Base-by-base conservation (phyloP, 2,888 invertebrate genomes). In the Panzeria rudis region DNA sequence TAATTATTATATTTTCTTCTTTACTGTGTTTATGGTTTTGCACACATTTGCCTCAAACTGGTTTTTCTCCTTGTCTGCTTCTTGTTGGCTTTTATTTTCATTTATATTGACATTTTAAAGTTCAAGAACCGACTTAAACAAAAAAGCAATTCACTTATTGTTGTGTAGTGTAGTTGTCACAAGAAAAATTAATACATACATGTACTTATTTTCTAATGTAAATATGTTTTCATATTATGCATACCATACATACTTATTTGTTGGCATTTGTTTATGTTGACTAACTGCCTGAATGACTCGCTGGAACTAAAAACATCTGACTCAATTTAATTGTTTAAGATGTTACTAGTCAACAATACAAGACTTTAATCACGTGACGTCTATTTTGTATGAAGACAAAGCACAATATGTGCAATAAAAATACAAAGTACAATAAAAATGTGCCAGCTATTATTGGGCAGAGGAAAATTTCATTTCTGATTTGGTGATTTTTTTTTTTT, bases 101-200 rank as follows among this genome's bases (percentile, higher is more conserved):
- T 35, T 2, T 44, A 9, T 35, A 59, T 59, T 59, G 5, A 59
- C 8, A 64, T 76, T 76, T 69, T 44, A 82, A 76, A 82, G 81
- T 76, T 82, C 81, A 82, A 82, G 81, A 82, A 82, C 76, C 81
- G 81, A 73, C 38, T 82, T 6, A 29, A 47, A 32, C 38, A 62
- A 41, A 38, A 29, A 47, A 62, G 11, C 17, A 61, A 68, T 15
- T 38, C 29, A 32, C 41, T 41, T 66, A 72, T 66, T 80, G 64
- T 56, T 47, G 47, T 73, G 50, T 8, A 23, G 15, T 44, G 3
- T 44, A 32, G 20, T 38, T 68, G 56, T 32, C 32, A 17, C 20
- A 32, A 23, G 11, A 25, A 54, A 54, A 5, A 20, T 50, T 23
- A 20, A 54, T 13, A 9, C 17, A 38, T 13, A 38, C 38, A 54